Conservation (phyloP, 1,140 invertebrate species). For the Caenorhabditis inopinata region DNA sequence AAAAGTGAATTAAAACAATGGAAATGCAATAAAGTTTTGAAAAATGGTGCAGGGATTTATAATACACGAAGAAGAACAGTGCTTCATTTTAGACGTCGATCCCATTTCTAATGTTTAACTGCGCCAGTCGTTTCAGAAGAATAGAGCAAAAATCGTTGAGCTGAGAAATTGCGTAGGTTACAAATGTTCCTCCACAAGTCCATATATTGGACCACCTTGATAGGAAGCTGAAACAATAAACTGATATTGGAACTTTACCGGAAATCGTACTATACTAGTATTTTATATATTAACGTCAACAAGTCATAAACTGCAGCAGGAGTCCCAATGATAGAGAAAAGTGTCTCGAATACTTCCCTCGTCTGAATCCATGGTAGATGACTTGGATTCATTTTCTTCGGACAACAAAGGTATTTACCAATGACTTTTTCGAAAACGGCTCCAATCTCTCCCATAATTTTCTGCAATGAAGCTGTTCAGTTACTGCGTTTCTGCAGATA, state of each 20-base stretch:
- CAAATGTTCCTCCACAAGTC: not conserved
- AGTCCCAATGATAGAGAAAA: not conserved
- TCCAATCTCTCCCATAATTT: not conserved
- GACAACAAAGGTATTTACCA: not conserved
- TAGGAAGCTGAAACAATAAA: not conserved
- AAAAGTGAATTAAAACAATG: too few relatives aligned
- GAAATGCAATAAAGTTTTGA: too few relatives aligned
- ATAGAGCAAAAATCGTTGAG: not conserved
- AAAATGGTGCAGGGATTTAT: not conserved
- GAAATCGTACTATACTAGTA: not conserved
- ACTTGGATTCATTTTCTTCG: not conserved
- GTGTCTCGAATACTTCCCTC: not conserved
- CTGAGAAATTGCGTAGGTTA: not conserved
- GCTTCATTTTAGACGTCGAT: too few relatives aligned
- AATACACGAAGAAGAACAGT: not conserved
- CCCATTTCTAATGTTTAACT: not conserved
- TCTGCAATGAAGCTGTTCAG: not conserved
- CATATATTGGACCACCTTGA: not conserved
- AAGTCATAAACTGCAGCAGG: not conserved
- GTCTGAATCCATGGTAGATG: slow-evolving; percentile 5
- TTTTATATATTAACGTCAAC: not conserved
- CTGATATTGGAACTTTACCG: not conserved
- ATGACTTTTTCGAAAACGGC: not conserved
- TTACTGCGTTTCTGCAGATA: too few relatives aligned
- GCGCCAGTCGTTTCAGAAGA: not conserved